Evolutionary conservation across 2,888 invertebrate genomes (phyloP).

Genomic region (Clivina fossor): DNA sequence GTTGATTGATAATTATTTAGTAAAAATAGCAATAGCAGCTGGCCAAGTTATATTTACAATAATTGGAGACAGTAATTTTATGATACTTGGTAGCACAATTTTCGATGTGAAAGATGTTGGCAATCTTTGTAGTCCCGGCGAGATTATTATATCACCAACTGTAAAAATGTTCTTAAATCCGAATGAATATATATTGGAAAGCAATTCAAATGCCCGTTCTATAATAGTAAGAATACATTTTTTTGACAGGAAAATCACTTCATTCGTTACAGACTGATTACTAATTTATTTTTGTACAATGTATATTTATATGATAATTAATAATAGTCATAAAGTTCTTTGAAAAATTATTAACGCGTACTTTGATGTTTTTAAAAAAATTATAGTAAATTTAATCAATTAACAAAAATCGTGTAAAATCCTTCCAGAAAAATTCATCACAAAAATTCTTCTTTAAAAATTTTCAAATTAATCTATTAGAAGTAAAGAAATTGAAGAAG

Average conservation of each 20-base stretch:
- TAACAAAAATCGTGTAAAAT: no score
- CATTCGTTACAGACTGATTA: no score
- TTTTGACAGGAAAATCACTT: no score
- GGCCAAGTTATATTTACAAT: conserved; percentile 62
- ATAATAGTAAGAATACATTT: background rate
- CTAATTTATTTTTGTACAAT: no score
- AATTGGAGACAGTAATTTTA: conserved; percentile 60
- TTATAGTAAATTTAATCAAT: no score
- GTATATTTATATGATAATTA: no score
- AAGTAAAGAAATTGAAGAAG: background rate
- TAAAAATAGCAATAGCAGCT: conserved; percentile 66
- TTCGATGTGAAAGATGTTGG: conserved; percentile 61
- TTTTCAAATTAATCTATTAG: background rate
- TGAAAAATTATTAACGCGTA: no score
- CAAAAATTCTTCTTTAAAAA: no score
- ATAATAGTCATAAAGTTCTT: no score
- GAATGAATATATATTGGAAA: conserved; percentile 57
- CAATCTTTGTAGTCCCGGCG: conserved; percentile 59
- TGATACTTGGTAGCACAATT: conserved; percentile 64
- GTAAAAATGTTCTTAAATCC: conserved; percentile 56
- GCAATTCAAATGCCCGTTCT: background rate
- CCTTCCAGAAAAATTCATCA: no score
- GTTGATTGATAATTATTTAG: no score
- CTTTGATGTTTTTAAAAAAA: no score
- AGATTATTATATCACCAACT: conserved; percentile 61